phyloP scores from a whole-genome alignment of 2,797 vertebrate genomes.

The Poecilia picta region DNA sequence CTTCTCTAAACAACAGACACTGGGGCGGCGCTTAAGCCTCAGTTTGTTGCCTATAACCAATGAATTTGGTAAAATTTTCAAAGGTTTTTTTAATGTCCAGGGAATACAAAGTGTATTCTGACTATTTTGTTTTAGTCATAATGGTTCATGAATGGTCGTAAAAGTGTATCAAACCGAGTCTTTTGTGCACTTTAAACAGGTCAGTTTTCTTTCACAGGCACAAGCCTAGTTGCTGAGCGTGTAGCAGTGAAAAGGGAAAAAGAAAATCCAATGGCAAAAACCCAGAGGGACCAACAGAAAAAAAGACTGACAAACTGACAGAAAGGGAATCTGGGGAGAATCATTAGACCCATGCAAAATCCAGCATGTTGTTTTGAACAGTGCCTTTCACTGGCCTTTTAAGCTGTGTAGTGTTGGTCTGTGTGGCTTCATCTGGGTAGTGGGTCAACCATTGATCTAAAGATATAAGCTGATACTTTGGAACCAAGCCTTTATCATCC shows the following conservation, averaged over 20 bases:
- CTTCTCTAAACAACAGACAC: background rate
- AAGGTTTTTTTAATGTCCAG: background rate
- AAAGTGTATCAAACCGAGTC: background rate
- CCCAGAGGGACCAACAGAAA: constrained; percentile 24
- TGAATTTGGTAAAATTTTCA: background rate
- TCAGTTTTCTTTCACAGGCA: constrained; percentile 21
- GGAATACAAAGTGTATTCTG: background rate
- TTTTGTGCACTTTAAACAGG: constrained; percentile 1
- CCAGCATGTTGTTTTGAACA: constrained; percentile 60
- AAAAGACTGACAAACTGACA: constrained; percentile 43
- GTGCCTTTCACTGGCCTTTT: constrained; percentile 59
- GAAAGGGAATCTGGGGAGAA: constrained; percentile 47
- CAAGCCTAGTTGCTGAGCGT: constrained; percentile 26
- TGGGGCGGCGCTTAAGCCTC: background rate
- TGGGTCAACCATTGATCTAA: constrained; percentile 79
- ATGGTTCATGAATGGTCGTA: background rate
- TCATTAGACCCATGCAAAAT: constrained; percentile 66
- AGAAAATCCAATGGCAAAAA: constrained; percentile 35
- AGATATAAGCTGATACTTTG: constrained; percentile 76
- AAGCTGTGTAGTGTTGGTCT: constrained; percentile 59
- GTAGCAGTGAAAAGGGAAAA: constrained; percentile 30
- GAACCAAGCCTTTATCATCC: constrained; percentile 73
- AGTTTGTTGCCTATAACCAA: background rate
- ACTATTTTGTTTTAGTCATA: background rate
- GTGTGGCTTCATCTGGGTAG: constrained; percentile 55